Conservation (phyloP, 2,797 vertebrate species). For the Alauda arvensis region DNA sequence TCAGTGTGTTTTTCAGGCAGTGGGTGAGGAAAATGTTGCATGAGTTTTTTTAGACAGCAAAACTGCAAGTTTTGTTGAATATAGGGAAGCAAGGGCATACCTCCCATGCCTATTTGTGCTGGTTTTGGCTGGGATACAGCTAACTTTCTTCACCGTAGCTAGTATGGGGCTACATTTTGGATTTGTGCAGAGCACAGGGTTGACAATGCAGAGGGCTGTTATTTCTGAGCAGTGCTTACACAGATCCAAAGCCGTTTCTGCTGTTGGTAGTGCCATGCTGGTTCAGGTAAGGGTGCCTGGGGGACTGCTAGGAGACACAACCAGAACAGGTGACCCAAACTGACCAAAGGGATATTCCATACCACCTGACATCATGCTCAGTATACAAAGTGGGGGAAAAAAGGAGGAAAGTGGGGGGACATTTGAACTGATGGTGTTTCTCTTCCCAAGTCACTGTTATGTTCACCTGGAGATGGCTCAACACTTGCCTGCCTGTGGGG, state of each 20-base stretch:
- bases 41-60: not conserved
- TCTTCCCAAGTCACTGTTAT: fast-evolving
- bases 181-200: not conserved
- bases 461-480: not conserved
- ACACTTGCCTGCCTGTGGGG: not conserved
- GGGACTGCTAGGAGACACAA: not conserved
- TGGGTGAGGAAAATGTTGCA: not conserved
- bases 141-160: not conserved
- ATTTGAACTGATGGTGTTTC: not conserved
- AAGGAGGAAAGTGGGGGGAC: fast-evolving
- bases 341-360: not conserved
- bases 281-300: no score
- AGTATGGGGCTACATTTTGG: not conserved
- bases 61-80: not conserved
- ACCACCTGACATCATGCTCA: not conserved
- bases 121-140: not conserved
- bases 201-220: not conserved
- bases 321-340: no score
- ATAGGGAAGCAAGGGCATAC: not conserved
- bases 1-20: not conserved
- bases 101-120: not conserved
- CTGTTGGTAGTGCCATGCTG: fast-evolving
- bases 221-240: not conserved
- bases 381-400: no score
- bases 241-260: not conserved